These are phyloP conservation scores for Montipora sp. DNA, from an alignment of 64 coral and sea anemone species.

Conservation along the genomic window DNA sequence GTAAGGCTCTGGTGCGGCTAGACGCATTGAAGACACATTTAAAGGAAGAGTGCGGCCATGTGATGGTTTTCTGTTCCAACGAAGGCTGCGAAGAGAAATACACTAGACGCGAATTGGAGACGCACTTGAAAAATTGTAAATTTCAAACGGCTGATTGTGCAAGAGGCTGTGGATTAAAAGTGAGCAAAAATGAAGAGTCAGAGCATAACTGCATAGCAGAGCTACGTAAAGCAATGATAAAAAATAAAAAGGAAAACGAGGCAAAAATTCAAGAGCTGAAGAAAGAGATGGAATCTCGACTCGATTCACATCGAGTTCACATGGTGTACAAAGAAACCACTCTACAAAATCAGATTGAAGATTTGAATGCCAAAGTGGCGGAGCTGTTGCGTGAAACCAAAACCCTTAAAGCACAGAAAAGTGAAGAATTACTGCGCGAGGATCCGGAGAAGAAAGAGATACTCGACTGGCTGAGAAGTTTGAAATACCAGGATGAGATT, in stretches of 20 bases:
- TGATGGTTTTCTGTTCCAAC: slow-evolving; percentile 67
- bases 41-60: slow-evolving; percentile 84
- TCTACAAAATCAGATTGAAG: slow-evolving; percentile 91
- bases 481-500: slow-evolving; percentile 93
- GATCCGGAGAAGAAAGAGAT: slow-evolving; percentile 74
- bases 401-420: slow-evolving; percentile 66
- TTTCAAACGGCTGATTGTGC: slow-evolving; percentile 77
- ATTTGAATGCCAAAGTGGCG: slow-evolving; percentile 70
- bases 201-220: slow-evolving; percentile 86
- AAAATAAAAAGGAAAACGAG: slow-evolving; percentile 64
- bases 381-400: slow-evolving; percentile 77
- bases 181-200: slow-evolving; percentile 73
- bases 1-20: slow-evolving; percentile 70
- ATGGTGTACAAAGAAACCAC: slow-evolving; percentile 91
- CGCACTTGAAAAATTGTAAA: slow-evolving; percentile 68
- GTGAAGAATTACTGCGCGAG: slow-evolving; percentile 30
- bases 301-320: slow-evolving; percentile 88
- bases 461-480: slow-evolving; percentile 81
- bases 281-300: slow-evolving; percentile 72
- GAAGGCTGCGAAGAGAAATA: slow-evolving; percentile 73
- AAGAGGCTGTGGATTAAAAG: slow-evolving; percentile 85
- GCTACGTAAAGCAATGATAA: slow-evolving; percentile 65
- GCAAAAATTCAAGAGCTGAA: slow-evolving; percentile 42
- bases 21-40: slow-evolving; percentile 70
- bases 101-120: slow-evolving; percentile 75